These are phyloP conservation scores for Phyllopteryx taeniolatus DNA, from an alignment of 2,113 vertebrate genomes.

Conservation along the genomic window DNA sequence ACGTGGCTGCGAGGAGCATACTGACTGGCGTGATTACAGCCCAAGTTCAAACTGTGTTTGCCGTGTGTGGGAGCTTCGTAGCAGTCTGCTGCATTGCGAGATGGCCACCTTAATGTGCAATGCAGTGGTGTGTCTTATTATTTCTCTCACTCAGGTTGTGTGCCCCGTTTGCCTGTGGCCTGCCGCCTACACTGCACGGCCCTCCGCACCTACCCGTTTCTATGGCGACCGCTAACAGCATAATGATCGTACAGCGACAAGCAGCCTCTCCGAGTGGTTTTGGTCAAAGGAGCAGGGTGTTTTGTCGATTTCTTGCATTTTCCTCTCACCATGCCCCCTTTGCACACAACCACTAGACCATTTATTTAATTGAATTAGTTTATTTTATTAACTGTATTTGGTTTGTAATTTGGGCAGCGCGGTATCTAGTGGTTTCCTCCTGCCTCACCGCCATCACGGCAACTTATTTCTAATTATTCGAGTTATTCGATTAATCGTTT, in stretches of 20 bases:
- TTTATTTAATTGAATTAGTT: background rate
- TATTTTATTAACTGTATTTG: background rate
- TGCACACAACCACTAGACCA: background rate
- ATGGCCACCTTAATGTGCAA: constrained; percentile 18
- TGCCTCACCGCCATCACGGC: too few species aligned
- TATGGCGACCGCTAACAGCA: constrained; percentile 57
- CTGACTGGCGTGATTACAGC: background rate
- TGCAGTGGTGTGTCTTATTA: constrained; percentile 23
- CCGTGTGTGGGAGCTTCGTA: background rate
- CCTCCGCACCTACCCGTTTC: constrained; percentile 58
- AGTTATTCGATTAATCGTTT: background rate
- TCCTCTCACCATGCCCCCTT: constrained; percentile 26
- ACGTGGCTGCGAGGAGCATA: constrained; percentile 4
- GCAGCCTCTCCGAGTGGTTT: constrained; percentile 47
- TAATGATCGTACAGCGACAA: constrained; percentile 48
- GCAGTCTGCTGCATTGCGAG: constrained; percentile 10
- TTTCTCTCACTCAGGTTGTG: constrained; percentile 49
- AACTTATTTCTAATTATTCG: background rate
- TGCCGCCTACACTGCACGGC: constrained; percentile 55
- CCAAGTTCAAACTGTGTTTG: background rate
- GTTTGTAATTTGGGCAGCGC: background rate
- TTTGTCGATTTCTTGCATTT: constrained; percentile 44
- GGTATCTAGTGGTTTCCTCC: too few species aligned
- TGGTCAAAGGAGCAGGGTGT: constrained; percentile 38
- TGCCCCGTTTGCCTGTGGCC: constrained; percentile 50